Base-by-base conservation (phyloP, 2,888 invertebrate genomes). In the Drosophila flavopinicola region DNA sequence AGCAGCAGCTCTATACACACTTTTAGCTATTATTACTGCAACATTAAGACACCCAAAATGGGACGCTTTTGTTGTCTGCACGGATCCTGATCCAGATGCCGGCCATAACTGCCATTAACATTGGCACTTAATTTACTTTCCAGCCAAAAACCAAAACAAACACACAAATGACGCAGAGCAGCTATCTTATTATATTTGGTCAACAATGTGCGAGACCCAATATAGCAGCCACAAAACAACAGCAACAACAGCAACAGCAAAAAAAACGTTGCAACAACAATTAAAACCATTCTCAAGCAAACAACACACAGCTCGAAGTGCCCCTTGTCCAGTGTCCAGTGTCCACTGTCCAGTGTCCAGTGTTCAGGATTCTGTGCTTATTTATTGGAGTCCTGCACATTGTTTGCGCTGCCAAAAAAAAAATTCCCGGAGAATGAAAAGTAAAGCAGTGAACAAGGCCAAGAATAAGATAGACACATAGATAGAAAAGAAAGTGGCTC, bases 21-120 rank as follows among this genome's bases (percentile, higher is more conserved):
- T 80, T 80, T 84, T 80, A 54, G 85, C 80, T 63, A 84, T 80
- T 80, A 86, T 80, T 80, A 80, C 77, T 64, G 82, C 74, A 64
- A 66, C 82, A 80, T 86, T 80, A 80, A 77, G 80, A 73, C 87
- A 86, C 78, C 82, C 80, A 84, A 80, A 20, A 86, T 84, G 74
- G 85, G 64, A 66, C 56, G 67, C 61, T 75, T 75, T 61, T 61
- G 71, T 66, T 56, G 64, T 72, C 61, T 58, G 66, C 57, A 35
- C 58, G 61, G 69, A 68, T 83, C 59, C 74, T 57, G 84, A 79
- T 84, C 84, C 84, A 85, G 75, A 85, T 82, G 86, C 64, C 68
- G 66, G 76, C 83, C 84, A 85, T 79, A 79, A 79, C 79, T 85
- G 86, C 80, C 80, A 86, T 86, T 86, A 80, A 84, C 80, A 86